phyloP scores from a whole-genome alignment of 2,797 vertebrate genomes.

The Acanthopagrus latus region DNA sequence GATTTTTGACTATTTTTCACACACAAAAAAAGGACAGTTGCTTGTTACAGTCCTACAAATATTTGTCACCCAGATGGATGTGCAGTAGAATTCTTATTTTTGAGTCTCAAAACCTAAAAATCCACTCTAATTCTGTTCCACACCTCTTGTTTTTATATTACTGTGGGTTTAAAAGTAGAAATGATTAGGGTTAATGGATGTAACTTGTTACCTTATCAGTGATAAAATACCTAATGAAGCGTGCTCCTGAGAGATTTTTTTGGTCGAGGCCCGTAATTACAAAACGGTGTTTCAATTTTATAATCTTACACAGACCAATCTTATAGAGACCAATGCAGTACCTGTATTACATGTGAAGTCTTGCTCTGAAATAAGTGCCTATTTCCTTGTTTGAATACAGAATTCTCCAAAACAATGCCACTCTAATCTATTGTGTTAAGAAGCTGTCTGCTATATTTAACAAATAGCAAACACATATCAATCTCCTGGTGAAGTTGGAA shows the following conservation, averaged over 20 bases:
- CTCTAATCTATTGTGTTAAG: constrained; percentile 22
- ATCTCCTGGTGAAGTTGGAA: constrained; percentile 12
- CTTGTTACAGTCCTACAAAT: background rate
- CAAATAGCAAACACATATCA: constrained; percentile 29
- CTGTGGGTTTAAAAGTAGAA: background rate
- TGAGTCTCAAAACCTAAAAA: background rate
- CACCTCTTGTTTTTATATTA: background rate
- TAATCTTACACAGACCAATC: no score
- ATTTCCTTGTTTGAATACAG: constrained; percentile 19
- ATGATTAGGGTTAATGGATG: background rate
- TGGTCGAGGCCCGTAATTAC: no score
- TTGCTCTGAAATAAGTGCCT: constrained; percentile 13
- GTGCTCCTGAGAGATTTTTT: background rate
- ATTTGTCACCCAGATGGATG: no score
- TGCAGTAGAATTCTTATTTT: background rate
- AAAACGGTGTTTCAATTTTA: no score
- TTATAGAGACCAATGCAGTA: constrained; percentile 13
- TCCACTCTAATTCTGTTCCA: background rate
- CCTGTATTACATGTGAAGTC: background rate
- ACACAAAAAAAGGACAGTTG: background rate
- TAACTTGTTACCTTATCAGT: background rate
- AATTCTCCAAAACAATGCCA: constrained; percentile 22
- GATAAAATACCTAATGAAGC: background rate
- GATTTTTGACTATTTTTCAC: background rate
- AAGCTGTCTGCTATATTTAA: constrained; percentile 38